A percentile compares a stretch with the other conserved stretches of the same genome.
Conservation (phyloP, 2,888 invertebrate genomes). For the Temnothorax unifasciatus region DNA sequence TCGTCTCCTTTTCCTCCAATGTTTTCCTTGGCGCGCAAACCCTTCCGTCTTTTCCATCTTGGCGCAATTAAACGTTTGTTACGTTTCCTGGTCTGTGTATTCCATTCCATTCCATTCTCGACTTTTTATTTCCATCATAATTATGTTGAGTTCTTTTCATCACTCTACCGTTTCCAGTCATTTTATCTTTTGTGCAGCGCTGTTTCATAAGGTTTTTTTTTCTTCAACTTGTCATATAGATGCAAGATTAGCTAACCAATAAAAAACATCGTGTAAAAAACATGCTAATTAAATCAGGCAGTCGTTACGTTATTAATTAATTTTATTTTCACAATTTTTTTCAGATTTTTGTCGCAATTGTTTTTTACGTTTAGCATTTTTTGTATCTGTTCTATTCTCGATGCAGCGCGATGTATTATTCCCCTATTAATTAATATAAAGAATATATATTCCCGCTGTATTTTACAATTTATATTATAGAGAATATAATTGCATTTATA, state of each 20-base stretch:
- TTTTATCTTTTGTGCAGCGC: not conserved
- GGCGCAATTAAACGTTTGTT: constrained; percentile 43
- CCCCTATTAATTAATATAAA: not conserved
- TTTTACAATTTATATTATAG: constrained; percentile 3
- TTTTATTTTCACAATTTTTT: not conserved
- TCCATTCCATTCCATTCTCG: not conserved
- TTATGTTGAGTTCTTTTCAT: not conserved
- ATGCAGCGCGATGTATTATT: not conserved
- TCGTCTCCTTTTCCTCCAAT: constrained; percentile 47
- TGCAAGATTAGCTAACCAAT: constrained; percentile 5
- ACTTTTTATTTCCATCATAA: constrained; percentile 26
- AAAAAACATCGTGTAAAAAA: not conserved
- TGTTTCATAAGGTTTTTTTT: not conserved
- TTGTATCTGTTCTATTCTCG: not conserved
- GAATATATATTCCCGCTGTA: not conserved
- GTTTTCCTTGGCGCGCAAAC: constrained; percentile 47
- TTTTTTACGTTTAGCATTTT: constrained; percentile 5
- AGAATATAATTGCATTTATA: not conserved
- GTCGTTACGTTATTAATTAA: not conserved
- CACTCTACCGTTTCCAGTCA: not conserved
- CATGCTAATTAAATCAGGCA: constrained; percentile 14
- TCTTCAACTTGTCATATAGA: not conserved
- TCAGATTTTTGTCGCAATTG: not conserved
- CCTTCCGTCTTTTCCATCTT: constrained; percentile 31
- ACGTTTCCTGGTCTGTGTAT: constrained; percentile 36